phyloP scores from a whole-genome alignment of 2,888 invertebrate genomes.

The Matsumyia berberina region DNA sequence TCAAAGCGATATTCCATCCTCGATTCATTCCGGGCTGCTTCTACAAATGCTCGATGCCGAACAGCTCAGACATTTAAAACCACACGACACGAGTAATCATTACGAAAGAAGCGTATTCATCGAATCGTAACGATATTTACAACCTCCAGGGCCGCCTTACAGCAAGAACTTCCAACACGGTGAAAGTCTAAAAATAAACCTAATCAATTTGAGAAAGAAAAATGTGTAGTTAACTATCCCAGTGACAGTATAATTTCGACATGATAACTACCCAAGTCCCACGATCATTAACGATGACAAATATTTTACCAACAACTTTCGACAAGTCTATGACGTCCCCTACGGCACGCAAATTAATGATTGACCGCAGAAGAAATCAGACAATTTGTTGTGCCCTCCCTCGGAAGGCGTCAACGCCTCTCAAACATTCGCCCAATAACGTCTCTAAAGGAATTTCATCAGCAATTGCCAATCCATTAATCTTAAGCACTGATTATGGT shows the following conservation, averaged over 20 bases:
- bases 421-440: background rate
- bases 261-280: background rate
- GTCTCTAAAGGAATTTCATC: slow-evolving; percentile 32
- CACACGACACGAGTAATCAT: too few species aligned
- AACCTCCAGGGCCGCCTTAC: too few species aligned
- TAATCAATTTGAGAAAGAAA: too few species aligned
- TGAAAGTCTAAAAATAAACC: too few species aligned
- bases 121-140: too few species aligned
- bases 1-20: too few species aligned
- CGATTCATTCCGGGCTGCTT: too few species aligned
- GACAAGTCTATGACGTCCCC: slow-evolving; percentile 13
- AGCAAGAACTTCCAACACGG: too few species aligned
- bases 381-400: slow-evolving; percentile 1
- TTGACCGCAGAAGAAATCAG: background rate
- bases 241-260: background rate
- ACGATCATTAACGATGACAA: slow-evolving; percentile 7
- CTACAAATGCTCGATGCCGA: too few species aligned
- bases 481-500: slow-evolving; percentile 33
- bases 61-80: too few species aligned
- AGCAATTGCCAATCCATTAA: slow-evolving; percentile 38
- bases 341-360: background rate
- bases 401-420: slow-evolving; percentile 4
- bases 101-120: too few species aligned
- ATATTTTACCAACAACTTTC: background rate
- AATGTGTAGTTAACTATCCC: background rate